phyloP scores from a whole-genome alignment of 2,888 invertebrate species.

The Synanthedon myopaeformis region DNA sequence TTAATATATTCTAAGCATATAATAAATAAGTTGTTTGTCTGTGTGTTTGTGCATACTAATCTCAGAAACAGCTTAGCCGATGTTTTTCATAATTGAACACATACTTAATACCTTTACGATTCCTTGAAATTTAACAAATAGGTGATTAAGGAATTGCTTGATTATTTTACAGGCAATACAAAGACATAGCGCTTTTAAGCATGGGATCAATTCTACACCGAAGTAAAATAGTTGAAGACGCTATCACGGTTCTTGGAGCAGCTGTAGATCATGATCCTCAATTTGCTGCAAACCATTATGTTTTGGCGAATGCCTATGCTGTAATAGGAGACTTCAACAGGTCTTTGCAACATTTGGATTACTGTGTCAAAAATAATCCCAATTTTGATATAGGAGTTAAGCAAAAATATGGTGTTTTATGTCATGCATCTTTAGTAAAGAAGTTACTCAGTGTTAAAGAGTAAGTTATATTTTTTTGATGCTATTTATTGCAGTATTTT shows the following conservation, averaged over 20 bases:
- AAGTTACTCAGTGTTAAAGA: slow-evolving; percentile 74
- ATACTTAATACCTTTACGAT: not conserved
- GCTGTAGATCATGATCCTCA: slow-evolving; percentile 78
- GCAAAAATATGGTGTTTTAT: slow-evolving; percentile 75
- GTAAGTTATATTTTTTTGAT: slow-evolving; percentile 53
- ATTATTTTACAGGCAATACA: slow-evolving; percentile 70
- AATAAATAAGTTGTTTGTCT: not conserved
- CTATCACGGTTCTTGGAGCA: slow-evolving; percentile 77
- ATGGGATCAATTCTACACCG: slow-evolving; percentile 81
- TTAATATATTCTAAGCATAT: no score
- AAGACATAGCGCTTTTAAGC: slow-evolving; percentile 79
- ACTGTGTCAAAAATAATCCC: slow-evolving; percentile 74
- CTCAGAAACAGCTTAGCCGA: no score
- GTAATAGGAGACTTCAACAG: slow-evolving; percentile 77
- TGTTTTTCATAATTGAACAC: not conserved
- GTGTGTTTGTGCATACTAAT: no score
- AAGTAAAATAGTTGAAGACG: slow-evolving; percentile 76
- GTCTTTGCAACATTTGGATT: slow-evolving; percentile 72
- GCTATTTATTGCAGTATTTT: not conserved
- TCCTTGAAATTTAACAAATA: not conserved
- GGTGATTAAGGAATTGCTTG: no score
- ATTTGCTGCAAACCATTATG: slow-evolving; percentile 73
- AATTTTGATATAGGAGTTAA: slow-evolving; percentile 71
- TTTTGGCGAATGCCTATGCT: slow-evolving; percentile 80
- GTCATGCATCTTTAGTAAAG: slow-evolving; percentile 74